phyloP scores from a whole-genome alignment of 2,888 invertebrate species.

The Coelopa pilipes region DNA sequence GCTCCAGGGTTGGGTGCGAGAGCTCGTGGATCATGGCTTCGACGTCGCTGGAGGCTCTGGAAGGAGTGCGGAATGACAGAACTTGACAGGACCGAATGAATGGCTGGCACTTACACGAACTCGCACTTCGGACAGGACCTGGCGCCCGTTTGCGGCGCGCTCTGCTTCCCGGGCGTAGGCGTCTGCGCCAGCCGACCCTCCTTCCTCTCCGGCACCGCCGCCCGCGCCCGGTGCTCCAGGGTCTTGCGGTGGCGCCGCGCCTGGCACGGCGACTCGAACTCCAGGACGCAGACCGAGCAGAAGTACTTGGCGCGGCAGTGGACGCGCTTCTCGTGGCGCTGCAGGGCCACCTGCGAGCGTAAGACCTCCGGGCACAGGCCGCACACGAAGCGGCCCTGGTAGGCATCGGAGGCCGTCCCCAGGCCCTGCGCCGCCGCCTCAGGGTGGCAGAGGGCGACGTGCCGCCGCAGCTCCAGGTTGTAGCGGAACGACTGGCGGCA shows the following conservation, averaged over 20 bases:
- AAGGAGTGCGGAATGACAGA: not conserved
- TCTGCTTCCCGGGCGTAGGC: not conserved
- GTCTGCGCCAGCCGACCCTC: conserved; percentile 5
- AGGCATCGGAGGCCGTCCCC: conserved; percentile 72
- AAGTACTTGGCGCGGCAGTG: conserved; percentile 74
- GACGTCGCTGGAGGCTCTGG: conserved; percentile 45
- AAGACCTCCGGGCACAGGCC: conserved; percentile 71
- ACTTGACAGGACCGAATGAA: not conserved
- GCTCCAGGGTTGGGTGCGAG: conserved; percentile 40
- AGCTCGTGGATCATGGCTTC: conserved; percentile 55
- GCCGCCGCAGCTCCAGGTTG: conserved; percentile 76
- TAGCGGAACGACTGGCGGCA: conserved; percentile 79
- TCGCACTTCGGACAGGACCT: conserved; percentile 39
- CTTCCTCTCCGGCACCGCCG: conserved; percentile 67
- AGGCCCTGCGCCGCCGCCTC: conserved; percentile 72
- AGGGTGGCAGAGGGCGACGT: conserved; percentile 68
- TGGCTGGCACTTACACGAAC: conserved; percentile 43
- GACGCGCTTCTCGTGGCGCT: conserved; percentile 73
- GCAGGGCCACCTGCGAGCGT: conserved; percentile 74
- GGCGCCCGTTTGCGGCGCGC: not conserved
- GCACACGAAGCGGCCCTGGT: conserved; percentile 75
- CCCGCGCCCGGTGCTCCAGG: conserved; percentile 73
- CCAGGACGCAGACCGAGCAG: conserved; percentile 76
- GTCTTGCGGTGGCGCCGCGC: conserved; percentile 76
- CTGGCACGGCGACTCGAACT: conserved; percentile 72